Evolutionary conservation across 2,888 invertebrate genomes (phyloP), one percentile per base, ranked within the genome.

Genomic region (Eilema depressum): DNA sequence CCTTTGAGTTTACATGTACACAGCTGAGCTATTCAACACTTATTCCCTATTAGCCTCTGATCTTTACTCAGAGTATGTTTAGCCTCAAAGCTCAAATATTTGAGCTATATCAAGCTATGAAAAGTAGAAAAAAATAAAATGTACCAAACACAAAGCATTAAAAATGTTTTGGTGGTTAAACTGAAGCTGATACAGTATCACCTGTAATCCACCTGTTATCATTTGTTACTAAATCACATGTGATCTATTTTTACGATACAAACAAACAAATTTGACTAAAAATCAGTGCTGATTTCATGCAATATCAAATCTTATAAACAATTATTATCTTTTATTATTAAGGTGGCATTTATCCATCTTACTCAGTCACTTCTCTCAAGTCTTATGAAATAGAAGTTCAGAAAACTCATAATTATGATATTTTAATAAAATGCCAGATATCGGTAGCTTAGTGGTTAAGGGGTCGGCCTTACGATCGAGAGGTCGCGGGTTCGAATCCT

Each of bases 141-240:
- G n/a, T 53, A n/a, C 20, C n/a, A n/a, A 20, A 53, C 53, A 53
- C 20, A 47, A 20, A 47, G 2, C 20, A 20, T 47, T 47, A 20
- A 17, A 47, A 47, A 20, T 5, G 0, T 0, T 47, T 17, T 47
- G 53, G 53, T 53, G 53, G n/a, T n/a, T n/a, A n/a, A 53, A 53
- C n/a, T 53, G 53, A 53, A 53, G 20, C 53, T 53, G 53, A 53
- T 53, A 53, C 53, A 53, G 53, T 53, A 53, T 53, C 53, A 53
- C 20, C 10, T 53, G 20, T 53, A 53, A 53, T 53, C 53, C n/a
- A 41, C 17, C 41, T n/a, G 20, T n/a, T 53, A n/a, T 53, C 53
- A 53, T 53, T 47, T 41, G 41, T 41, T 47, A 47, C 7, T 7
- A 20, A 47, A 47, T 47, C 47, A 47, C 20, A 47, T 7, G 47